Evolutionary conservation across 2,797 vertebrate species (phyloP).

Genomic region (Betta splendens): DNA sequence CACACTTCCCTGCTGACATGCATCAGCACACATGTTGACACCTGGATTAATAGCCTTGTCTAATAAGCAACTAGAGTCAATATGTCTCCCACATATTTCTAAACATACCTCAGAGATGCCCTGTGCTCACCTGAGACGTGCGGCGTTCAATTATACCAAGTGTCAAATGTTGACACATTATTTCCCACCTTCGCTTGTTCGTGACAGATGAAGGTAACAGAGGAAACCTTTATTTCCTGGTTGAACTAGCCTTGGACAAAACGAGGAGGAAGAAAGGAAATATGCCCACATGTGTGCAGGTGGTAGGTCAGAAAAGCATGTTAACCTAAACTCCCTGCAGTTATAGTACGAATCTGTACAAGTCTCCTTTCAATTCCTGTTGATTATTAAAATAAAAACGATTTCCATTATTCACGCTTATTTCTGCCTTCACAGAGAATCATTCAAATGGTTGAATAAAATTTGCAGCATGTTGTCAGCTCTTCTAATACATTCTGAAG

Average conservation of each 20-base stretch:
- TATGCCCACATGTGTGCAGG: not conserved
- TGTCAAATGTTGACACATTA: slow-evolving; percentile 49
- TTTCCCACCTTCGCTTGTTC: slow-evolving; percentile 50
- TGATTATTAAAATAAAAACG: not conserved
- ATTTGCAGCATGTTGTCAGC: not conserved
- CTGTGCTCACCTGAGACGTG: slow-evolving; percentile 32
- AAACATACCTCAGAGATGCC: slow-evolving; percentile 63
- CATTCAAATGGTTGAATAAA: slow-evolving; percentile 1
- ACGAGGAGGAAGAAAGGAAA: not conserved
- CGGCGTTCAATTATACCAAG: slow-evolving; percentile 56
- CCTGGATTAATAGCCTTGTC: slow-evolving; percentile 59
- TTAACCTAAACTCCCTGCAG: not conserved
- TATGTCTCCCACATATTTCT: slow-evolving; percentile 69
- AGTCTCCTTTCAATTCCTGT: not conserved
- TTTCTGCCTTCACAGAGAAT: not conserved
- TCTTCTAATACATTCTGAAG: not conserved
- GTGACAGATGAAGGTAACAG: slow-evolving; percentile 22
- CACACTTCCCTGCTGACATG: slow-evolving; percentile 51
- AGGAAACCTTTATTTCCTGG: slow-evolving; percentile 15
- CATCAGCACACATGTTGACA: slow-evolving; percentile 56
- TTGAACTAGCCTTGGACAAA: slow-evolving; percentile 7
- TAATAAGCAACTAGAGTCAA: slow-evolving; percentile 64
- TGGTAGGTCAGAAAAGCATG: slow-evolving; percentile 5
- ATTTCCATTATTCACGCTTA: not conserved
- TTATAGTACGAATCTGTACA: not conserved